phyloP scores from a whole-genome alignment of 1,140 invertebrate genomes.

The Alviniconcha marisindica region DNA sequence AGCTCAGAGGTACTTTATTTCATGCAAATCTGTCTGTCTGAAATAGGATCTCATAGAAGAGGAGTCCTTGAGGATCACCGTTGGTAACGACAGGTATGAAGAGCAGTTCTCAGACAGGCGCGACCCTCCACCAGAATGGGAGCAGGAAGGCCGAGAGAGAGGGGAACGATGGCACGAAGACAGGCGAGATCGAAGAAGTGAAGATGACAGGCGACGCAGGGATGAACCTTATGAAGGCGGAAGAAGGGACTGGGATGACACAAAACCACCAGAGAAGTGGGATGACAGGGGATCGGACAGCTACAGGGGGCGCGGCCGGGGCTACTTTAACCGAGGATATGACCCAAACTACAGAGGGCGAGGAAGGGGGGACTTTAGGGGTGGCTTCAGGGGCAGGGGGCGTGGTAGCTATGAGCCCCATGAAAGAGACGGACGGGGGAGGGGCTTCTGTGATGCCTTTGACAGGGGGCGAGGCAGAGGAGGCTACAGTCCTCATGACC shows the following conservation, averaged over 20 bases:
- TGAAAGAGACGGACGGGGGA: conserved; percentile 2
- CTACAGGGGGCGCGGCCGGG: neutral
- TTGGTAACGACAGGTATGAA: conserved; percentile 65
- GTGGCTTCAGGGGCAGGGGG: conserved; percentile 4
- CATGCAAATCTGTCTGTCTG: too few species aligned
- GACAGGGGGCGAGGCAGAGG: conserved; percentile 10
- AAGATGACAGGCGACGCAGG: conserved; percentile 20
- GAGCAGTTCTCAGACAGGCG: conserved; percentile 2
- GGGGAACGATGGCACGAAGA: neutral
- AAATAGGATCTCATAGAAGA: neutral
- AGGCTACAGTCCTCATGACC: neutral
- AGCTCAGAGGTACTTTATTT: too few species aligned
- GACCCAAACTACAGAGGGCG: conserved; percentile 23
- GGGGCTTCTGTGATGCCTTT: neutral
- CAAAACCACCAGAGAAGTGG: neutral
- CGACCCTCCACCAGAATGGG: neutral
- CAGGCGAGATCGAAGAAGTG: neutral
- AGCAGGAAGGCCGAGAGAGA: neutral
- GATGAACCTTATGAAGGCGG: neutral
- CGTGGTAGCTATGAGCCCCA: conserved; percentile 6
- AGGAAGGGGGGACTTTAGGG: conserved; percentile 20
- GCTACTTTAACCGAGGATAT: neutral
- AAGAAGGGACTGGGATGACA: neutral
- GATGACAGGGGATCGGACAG: too few species aligned
- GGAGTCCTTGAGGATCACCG: conserved; percentile 67